Conservation (phyloP, 1,140 invertebrate genomes). For the Cydia splendana region DNA sequence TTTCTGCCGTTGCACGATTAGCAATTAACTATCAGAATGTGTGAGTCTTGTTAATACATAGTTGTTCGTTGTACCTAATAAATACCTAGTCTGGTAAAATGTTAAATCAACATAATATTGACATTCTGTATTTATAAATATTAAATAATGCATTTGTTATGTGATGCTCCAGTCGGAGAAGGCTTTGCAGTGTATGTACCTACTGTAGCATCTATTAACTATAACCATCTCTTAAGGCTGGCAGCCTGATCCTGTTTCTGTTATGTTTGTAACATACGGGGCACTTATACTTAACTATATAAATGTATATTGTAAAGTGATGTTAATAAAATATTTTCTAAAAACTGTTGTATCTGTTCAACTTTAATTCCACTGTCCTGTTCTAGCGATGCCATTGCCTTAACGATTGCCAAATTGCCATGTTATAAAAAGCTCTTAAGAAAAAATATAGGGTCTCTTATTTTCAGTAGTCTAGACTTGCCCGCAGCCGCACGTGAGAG, state of each 20-base stretch:
- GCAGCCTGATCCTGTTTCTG: conserved; percentile 31
- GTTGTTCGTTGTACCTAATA: conserved; percentile 14
- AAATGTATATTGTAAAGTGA: conserved; percentile 35
- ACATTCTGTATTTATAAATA: conserved; percentile 3
- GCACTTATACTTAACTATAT: conserved; percentile 58
- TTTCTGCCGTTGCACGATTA: background rate
- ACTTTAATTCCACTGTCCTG: background rate
- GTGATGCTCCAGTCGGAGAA: background rate
- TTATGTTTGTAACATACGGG: conserved; percentile 41
- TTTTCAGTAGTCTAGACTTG: no score
- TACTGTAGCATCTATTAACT: no score
- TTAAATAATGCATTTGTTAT: background rate
- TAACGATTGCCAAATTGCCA: background rate
- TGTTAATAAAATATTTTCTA: conserved; percentile 47
- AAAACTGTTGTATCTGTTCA: conserved; percentile 22
- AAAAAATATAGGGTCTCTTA: no score
- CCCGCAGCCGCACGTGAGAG: no score
- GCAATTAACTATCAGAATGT: background rate
- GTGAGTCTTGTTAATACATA: conserved; percentile 23
- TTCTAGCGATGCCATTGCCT: background rate
- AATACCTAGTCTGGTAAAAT: conserved; percentile 22
- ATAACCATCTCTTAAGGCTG: background rate
- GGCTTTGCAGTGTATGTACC: background rate
- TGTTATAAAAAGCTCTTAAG: no score
- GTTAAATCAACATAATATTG: conserved; percentile 21